These are phyloP conservation scores for Drosophila yooni DNA, from an alignment of 2,888 invertebrate genomes.

Conservation along the genomic window DNA sequence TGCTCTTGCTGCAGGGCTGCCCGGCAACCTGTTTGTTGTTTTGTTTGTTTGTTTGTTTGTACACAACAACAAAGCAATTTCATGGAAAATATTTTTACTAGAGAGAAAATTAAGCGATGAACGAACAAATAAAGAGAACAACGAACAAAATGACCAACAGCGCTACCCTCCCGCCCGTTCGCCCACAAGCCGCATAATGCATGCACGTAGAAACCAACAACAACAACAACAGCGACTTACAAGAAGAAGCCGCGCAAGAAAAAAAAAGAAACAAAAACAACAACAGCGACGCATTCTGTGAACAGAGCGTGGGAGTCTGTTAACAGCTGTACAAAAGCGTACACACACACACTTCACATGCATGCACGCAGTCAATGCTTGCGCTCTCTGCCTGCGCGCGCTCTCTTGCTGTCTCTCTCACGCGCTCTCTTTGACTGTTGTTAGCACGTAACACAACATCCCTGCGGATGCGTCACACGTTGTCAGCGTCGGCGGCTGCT, in stretches of 20 bases:
- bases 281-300: constrained; percentile 61
- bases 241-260: constrained; percentile 64
- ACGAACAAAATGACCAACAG: constrained; percentile 50
- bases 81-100: constrained; percentile 78
- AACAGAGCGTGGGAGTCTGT: constrained; percentile 75
- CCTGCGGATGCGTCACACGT: constrained; percentile 77
- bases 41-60: constrained; percentile 48
- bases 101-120: constrained; percentile 67
- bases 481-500: constrained; percentile 55
- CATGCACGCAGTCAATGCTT: constrained; percentile 22
- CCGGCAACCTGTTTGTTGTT: constrained; percentile 68
- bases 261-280: constrained; percentile 35
- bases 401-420: constrained; percentile 9
- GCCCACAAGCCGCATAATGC: constrained; percentile 37
- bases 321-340: constrained; percentile 71
- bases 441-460: constrained; percentile 77
- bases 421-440: constrained; percentile 47
- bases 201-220: constrained; percentile 30
- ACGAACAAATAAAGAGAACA: constrained; percentile 53
- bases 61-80: constrained; percentile 72
- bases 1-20: constrained; percentile 19
- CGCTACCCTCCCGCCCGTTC: constrained; percentile 1
- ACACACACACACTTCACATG: background rate
- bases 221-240: constrained; percentile 14
- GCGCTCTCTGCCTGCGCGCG: constrained; percentile 18